Conservation (phyloP, 2,888 invertebrate genomes). For the Protophormia terraenovae region DNA sequence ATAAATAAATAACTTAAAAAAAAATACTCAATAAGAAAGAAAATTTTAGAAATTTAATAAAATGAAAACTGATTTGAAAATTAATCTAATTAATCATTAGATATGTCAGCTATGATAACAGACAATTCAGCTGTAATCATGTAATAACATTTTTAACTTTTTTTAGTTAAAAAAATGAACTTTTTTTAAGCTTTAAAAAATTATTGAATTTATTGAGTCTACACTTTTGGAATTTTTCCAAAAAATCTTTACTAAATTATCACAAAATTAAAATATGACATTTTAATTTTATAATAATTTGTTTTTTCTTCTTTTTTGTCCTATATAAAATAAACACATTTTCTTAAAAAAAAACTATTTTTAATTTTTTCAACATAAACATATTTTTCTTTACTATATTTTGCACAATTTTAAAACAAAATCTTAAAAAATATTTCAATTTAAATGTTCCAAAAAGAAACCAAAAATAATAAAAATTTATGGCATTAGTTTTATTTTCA, state of each 20-base stretch:
- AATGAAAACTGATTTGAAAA: too few relatives aligned
- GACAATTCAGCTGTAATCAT: too few relatives aligned
- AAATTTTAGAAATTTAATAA: too few relatives aligned
- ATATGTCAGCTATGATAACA: too few relatives aligned
- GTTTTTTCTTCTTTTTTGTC: not conserved
- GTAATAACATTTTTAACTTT: too few relatives aligned
- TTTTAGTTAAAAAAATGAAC: too few relatives aligned
- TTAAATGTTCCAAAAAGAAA: constrained; percentile 6
- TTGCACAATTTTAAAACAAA: not conserved
- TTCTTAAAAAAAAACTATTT: not conserved
- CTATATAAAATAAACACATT: not conserved
- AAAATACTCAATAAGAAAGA: too few relatives aligned
- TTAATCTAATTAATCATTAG: too few relatives aligned
- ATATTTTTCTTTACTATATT: not conserved
- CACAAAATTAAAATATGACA: not conserved
- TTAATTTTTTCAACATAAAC: not conserved
- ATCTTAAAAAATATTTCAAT: not conserved
- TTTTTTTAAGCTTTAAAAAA: too few relatives aligned
- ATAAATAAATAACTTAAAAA: not conserved
- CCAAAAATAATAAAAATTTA: constrained; percentile 17
- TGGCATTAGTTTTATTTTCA: constrained; percentile 18
- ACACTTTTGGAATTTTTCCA: not conserved
- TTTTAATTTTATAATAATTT: not conserved
- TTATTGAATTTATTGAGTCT: too few relatives aligned
- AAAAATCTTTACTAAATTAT: not conserved